Percentiles rank a stretch among this genome's conserved stretches.
Conservation (phyloP, 2,113 vertebrate species). For the Cochlearius cochlearius region DNA sequence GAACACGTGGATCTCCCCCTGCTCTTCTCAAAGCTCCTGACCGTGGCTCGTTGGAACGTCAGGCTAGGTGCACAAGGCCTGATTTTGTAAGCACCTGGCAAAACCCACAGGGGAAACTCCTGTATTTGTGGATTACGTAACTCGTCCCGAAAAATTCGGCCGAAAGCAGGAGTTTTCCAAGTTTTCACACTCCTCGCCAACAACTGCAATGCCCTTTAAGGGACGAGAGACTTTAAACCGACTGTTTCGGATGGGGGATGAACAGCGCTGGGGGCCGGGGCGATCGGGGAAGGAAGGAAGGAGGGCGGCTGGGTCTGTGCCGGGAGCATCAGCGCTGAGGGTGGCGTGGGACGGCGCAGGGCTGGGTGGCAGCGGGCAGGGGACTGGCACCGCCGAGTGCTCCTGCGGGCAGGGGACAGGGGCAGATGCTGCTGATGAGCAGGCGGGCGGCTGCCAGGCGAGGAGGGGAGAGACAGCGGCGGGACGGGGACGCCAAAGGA, state of each 20-base stretch:
- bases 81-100: background rate
- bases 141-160: background rate
- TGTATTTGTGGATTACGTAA: background rate
- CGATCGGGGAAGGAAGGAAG: background rate
- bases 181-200: background rate
- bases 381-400: background rate
- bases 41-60: rapidly evolving
- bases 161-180: background rate
- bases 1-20: background rate
- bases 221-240: background rate
- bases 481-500: background rate
- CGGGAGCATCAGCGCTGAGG: background rate
- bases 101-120: background rate
- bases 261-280: background rate
- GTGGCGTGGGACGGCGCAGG: background rate
- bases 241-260: rapidly evolving
- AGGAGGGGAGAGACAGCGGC: background rate
- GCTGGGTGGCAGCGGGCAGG: background rate
- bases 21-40: background rate
- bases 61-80: rapidly evolving
- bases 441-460: background rate
- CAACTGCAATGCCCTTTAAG: background rate
- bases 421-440: background rate
- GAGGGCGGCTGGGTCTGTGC: too few relatives aligned
- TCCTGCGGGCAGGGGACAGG: background rate